Evolutionary conservation across 2,113 vertebrate genomes (phyloP), one percentile per base, ranked within the genome.

Genomic region (Panthera uncia): DNA sequence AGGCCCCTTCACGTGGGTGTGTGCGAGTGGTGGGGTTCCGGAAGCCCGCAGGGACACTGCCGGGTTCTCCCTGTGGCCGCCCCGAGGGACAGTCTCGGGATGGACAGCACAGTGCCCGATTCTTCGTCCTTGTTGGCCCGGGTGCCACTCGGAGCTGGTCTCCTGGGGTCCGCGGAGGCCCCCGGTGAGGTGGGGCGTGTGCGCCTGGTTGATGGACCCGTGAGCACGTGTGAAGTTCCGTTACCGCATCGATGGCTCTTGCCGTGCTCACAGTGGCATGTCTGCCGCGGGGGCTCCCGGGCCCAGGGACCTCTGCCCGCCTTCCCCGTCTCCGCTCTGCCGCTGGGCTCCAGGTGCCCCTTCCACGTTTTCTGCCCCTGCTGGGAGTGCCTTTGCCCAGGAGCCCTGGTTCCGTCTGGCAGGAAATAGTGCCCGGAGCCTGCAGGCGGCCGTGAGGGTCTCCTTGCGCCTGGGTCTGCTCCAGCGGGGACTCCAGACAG

Each of bases 201-300:
- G 52, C 2, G 41, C 73, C 76, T 21, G 21, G 65, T 12, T 13
- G 11, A 3, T 21, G 41, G 61, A 2, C 38, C 4, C 38, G 8
- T 5, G 3, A 23, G 19, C 55, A 1, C 15, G 2, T 25, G 13
- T n/a, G 55, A 33, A 9, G 52, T 2, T 25, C 65, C 1, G 1
- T 13, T 13, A 0, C 9, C 3, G 0, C 21, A 0, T 19, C 2
- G 29, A 1, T 19, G 12, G 8, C 18, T 45, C 55, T 5, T 23
- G 16, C 4, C 8, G 6, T 8, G 25, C 12, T 2, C 16, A 29
- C 0, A 21, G 13, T 2, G 33, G 13, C 5, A n/a, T 36, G 1
- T 13, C 29, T n/a, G 65, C 4, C 11, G 0, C 1, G 4, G 74
- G 65, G 84, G 41, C 83, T 85, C 63, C 31, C 0, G 4, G 25